Evolutionary conservation across 2,888 invertebrate species (phyloP), one percentile per base, ranked within the genome.

Genomic region (Gari tellinella): DNA sequence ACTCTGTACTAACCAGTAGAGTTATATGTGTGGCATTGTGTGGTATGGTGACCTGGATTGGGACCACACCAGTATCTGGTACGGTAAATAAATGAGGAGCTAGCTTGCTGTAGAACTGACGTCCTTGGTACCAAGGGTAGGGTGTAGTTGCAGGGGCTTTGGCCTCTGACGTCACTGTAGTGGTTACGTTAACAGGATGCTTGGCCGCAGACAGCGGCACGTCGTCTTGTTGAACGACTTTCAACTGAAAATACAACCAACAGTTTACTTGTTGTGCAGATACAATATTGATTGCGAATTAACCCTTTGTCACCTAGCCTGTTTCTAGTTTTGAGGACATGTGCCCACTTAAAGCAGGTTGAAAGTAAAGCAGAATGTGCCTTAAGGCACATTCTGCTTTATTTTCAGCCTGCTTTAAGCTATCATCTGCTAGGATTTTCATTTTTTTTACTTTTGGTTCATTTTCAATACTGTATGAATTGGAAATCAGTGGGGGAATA

Each of bases 151-250:
- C 63, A 7, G 37, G 40, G 14, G 53, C 49, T 14, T 76, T 74
- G 1, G 80, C 55, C 48, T 83, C 58, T 25, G 66, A 78, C 0
- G 87, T 86, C 0, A 83, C 80, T 8, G 66, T 67, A 2, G 80
- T 80, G 15, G 68, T 57, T 3, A 87, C 62, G 3, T 55, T 68
- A 7, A 86, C 74, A 8, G 56, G 31, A 15, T 70, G 14, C 8
- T 72, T 76, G 5, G 56, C 52, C 14, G 86, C 81, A 0, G 61
- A 57, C 0, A 90, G 76, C 8, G 90, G 88, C 2, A 77, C 79
- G 10, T 86, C 89, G 66, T 91, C 91, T 25, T 89, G 90, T 26
- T 88, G 85, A 5, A 78, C 67, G 0, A 90, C 86, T 72, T 84
- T 83, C n/a, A 90, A 60, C 91, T 90, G 77, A 7, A 64, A 53